These are phyloP conservation scores for Megalonaias nervosa DNA, from an alignment of 1,140 invertebrate genomes.

Conservation along the genomic window DNA sequence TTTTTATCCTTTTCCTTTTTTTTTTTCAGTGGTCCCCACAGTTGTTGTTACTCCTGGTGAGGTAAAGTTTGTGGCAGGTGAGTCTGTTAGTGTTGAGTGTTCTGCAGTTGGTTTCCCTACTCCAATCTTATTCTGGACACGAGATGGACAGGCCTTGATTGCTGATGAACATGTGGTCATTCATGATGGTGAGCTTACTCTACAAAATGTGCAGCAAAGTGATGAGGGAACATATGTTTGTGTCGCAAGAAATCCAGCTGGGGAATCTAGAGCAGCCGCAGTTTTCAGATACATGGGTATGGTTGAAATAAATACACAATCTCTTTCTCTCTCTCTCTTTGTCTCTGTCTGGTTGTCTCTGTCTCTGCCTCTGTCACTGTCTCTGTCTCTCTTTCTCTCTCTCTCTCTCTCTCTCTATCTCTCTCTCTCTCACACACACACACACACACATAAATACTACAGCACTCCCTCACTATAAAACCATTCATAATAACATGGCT, in stretches of 20 bases:
- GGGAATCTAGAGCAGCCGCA: constrained; percentile 50
- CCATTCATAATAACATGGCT: too few relatives aligned
- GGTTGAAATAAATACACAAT: not conserved
- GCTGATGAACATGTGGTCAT: constrained; percentile 45
- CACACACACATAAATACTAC: too few relatives aligned
- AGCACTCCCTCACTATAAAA: too few relatives aligned
- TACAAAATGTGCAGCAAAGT: constrained; percentile 49
- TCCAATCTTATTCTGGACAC: constrained; percentile 59
- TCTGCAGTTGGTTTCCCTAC: constrained; percentile 57
- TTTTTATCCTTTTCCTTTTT: constrained; percentile 14
- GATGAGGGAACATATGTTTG: constrained; percentile 68
- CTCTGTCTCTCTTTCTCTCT: too few relatives aligned
- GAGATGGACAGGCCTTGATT: constrained; percentile 48
- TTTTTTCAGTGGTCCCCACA: constrained; percentile 68
- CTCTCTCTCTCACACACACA: too few relatives aligned
- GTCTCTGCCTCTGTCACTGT: too few relatives aligned
- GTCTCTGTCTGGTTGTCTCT: too few relatives aligned
- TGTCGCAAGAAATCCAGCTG: constrained; percentile 65
- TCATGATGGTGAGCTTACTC: constrained; percentile 45
- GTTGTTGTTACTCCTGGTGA: constrained; percentile 62
- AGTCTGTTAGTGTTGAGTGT: constrained; percentile 56
- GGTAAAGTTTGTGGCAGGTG: constrained; percentile 64
- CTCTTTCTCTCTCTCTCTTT: too few relatives aligned
- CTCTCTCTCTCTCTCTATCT: too few relatives aligned
- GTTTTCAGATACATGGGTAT: constrained; percentile 63